These are phyloP conservation scores for Sarcophaga rosellei DNA, from an alignment of 2,888 invertebrate species.

Conservation along the genomic window DNA sequence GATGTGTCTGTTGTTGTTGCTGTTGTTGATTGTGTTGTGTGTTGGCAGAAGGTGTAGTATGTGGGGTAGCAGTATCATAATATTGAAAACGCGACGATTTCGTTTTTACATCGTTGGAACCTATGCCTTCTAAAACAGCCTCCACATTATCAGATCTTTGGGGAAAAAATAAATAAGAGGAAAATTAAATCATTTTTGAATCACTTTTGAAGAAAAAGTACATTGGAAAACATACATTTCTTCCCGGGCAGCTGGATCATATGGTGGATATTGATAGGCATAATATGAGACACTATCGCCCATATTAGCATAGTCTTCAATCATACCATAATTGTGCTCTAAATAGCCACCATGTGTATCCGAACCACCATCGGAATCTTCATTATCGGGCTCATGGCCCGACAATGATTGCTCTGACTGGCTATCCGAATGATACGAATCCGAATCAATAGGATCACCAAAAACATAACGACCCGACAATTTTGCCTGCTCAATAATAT, in stretches of 20 bases:
- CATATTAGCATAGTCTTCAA: conserved; percentile 79
- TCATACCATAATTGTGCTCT: conserved; percentile 83
- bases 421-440: conserved; percentile 90
- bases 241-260: conserved; percentile 83
- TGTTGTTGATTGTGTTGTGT: conserved; percentile 53
- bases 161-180: conserved; percentile 1
- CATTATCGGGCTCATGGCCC: conserved; percentile 89
- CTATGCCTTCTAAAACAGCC: conserved; percentile 80
- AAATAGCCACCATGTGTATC: conserved; percentile 85
- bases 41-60: conserved; percentile 68
- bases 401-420: conserved; percentile 85
- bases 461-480: conserved; percentile 86
- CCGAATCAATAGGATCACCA: conserved; percentile 87
- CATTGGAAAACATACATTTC: conserved; percentile 76
- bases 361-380: conserved; percentile 87
- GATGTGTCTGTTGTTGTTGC: conserved; percentile 58
- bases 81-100: conserved; percentile 73
- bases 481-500: conserved; percentile 93
- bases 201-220: not conserved
- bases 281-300: conserved; percentile 85
- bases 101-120: conserved; percentile 69
- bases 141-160: conserved; percentile 82
- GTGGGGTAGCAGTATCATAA: conserved; percentile 73
- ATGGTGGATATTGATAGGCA: conserved; percentile 84
- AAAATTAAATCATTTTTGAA: not conserved